These are phyloP conservation scores for Anthoptus insignis DNA, from an alignment of 2,888 invertebrate species.

Conservation along the genomic window DNA sequence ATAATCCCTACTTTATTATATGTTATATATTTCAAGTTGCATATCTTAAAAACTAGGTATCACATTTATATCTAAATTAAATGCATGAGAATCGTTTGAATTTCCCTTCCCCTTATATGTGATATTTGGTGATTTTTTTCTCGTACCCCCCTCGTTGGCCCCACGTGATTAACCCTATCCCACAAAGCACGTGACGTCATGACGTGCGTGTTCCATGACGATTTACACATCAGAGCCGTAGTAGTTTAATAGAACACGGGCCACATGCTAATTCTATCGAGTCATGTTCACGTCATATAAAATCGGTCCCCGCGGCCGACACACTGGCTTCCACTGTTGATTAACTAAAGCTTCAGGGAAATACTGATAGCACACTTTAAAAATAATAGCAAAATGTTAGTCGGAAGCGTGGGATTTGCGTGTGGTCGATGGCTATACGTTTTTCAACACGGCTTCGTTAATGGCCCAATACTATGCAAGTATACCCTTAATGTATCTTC, in stretches of 20 bases:
- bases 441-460: not conserved
- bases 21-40: too few relatives aligned
- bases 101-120: too few relatives aligned
- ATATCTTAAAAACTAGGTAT: too few relatives aligned
- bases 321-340: not conserved
- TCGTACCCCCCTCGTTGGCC: too few relatives aligned
- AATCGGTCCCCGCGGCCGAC: not conserved
- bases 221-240: not conserved
- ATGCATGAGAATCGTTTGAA: too few relatives aligned
- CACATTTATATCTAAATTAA: too few relatives aligned
- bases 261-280: slow-evolving; percentile 7
- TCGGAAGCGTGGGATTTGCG: too few relatives aligned
- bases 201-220: not conserved
- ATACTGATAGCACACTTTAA: not conserved
- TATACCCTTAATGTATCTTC: too few relatives aligned
- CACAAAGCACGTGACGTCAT: not conserved
- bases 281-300: not conserved
- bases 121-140: too few relatives aligned
- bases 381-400: not conserved
- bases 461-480: too few relatives aligned
- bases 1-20: too few relatives aligned
- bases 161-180: too few relatives aligned
- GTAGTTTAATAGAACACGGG: not conserved
- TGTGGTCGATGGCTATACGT: not conserved
- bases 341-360: slow-evolving; percentile 3